Evolutionary conservation across 2,797 vertebrate species (phyloP).

Genomic region (Balearica regulorum): DNA sequence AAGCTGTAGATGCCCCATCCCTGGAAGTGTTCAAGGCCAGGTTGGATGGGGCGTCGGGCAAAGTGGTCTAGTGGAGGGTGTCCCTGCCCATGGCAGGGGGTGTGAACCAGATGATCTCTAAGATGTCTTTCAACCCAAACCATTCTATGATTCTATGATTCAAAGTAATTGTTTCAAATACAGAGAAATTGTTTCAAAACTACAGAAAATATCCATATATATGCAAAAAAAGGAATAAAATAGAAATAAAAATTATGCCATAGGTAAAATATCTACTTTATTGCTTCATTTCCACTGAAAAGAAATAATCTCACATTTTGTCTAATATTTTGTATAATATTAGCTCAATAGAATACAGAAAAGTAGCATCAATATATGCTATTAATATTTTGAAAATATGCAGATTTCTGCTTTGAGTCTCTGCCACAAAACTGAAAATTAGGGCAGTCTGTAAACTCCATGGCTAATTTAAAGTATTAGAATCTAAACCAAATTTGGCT

Average conservation of each 20-base stretch:
- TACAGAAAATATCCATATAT: not conserved
- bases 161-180: not conserved
- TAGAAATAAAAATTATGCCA: not conserved
- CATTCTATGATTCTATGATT: no score
- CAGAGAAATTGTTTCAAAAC: not conserved
- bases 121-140: no score
- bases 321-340: not conserved
- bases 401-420: not conserved
- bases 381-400: not conserved
- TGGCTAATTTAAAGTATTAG: conserved; percentile 16
- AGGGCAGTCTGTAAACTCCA: not conserved
- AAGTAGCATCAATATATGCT: not conserved
- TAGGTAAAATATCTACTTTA: not conserved
- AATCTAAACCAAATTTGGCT: not conserved
- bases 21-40: not conserved
- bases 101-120: not conserved
- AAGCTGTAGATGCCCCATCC: not conserved
- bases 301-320: not conserved
- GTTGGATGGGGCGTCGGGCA: not conserved
- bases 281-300: not conserved
- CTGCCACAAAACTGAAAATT: not conserved
- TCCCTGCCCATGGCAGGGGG: not conserved
- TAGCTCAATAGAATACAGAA: not conserved
- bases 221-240: not conserved
- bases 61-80: not conserved